A percentile compares a stretch with the other conserved stretches of the same genome.
phyloP scores from a whole-genome alignment of 2,888 invertebrate genomes.

The Fragum fragum region DNA sequence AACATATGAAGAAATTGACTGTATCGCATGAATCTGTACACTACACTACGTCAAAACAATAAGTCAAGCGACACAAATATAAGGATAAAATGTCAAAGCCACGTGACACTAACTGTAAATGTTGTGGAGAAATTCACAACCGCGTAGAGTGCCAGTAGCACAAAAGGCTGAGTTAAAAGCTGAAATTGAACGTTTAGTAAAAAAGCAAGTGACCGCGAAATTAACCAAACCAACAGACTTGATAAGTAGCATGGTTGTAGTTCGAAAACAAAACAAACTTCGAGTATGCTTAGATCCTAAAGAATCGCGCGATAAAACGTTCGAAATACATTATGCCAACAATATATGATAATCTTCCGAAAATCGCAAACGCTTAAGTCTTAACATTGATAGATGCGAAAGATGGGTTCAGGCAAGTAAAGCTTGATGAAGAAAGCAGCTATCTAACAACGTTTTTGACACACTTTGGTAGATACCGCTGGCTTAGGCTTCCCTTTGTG shows the following conservation, averaged over 20 bases:
- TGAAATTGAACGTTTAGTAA: conserved; percentile 44
- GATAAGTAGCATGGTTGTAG: conserved; percentile 52
- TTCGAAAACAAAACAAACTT: conserved; percentile 33
- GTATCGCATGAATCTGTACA: too few relatives aligned
- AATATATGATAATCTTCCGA: conserved; percentile 59
- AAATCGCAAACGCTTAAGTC: conserved; percentile 43
- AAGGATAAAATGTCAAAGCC: conserved; percentile 34
- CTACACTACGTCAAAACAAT: too few relatives aligned
- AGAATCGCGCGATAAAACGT: conserved; percentile 58
- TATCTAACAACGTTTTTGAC: conserved; percentile 68
- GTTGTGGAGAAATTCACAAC: too few relatives aligned
- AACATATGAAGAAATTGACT: too few relatives aligned
- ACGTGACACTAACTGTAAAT: too few relatives aligned
- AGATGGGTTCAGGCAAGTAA: conserved; percentile 55
- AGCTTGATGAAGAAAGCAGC: conserved; percentile 60
- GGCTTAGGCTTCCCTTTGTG: conserved; percentile 68
- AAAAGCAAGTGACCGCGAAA: conserved; percentile 29
- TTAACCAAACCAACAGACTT: conserved; percentile 52
- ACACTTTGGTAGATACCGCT: conserved; percentile 66
- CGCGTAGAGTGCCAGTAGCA: conserved; percentile 45
- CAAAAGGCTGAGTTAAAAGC: conserved; percentile 39
- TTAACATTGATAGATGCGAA: conserved; percentile 60
- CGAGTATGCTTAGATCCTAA: conserved; percentile 61
- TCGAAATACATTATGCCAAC: conserved; percentile 61
- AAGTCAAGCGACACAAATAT: conserved; percentile 6